These are phyloP conservation scores for Delphinus delphis DNA, from an alignment of 2,113 vertebrate species.

Conservation along the genomic window DNA sequence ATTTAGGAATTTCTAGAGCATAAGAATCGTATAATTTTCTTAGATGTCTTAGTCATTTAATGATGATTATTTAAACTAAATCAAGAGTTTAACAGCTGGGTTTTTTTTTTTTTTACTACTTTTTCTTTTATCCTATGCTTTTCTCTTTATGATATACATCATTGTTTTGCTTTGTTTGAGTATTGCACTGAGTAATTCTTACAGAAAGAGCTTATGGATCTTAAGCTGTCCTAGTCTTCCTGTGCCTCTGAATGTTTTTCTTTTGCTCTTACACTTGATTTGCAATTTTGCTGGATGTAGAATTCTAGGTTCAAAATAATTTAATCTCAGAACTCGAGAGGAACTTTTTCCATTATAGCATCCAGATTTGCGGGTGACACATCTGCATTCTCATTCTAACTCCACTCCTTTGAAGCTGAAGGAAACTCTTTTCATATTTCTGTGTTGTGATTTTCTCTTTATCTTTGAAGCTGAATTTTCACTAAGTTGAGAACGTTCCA, in stretches of 20 bases:
- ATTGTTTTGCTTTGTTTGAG: background rate
- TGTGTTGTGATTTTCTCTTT: background rate
- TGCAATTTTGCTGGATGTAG: background rate
- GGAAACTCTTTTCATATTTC: background rate
- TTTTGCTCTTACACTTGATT: background rate
- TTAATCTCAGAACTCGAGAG: background rate
- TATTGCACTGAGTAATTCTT: background rate
- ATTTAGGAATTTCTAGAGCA: background rate
- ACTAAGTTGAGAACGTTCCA: background rate
- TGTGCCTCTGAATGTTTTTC: background rate
- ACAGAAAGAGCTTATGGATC: background rate
- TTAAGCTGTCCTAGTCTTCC: background rate
- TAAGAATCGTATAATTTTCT: background rate
- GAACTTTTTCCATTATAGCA: background rate
- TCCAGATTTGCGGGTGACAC: background rate
- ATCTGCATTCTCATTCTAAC: background rate
- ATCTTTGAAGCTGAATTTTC: background rate
- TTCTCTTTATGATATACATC: background rate
- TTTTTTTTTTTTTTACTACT: too few species aligned
- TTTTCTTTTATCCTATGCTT: background rate
- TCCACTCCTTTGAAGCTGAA: constrained; percentile 12
- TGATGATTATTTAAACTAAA: background rate
- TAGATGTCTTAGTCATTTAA: background rate
- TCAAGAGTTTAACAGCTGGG: background rate
- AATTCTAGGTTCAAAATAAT: constrained; percentile 15